A percentile compares a stretch with the other conserved stretches of the same genome.
Evolutionary conservation across 1,140 invertebrate species (phyloP).

Genomic region (Arion vulgaris): DNA sequence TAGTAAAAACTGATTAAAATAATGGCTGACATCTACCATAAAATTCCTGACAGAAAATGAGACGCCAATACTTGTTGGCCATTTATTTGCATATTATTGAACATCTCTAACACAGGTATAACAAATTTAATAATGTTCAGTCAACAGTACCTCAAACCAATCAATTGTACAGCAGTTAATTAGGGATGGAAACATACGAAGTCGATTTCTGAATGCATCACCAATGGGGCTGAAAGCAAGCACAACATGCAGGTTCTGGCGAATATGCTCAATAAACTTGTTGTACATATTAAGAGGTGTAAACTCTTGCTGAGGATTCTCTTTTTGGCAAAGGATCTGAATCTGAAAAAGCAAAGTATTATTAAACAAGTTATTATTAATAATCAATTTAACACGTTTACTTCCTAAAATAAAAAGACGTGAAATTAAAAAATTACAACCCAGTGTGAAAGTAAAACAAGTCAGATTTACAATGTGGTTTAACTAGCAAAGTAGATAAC

Average conservation of each 20-base stretch:
- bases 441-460: too few relatives aligned
- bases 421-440: too few relatives aligned
- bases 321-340: slow-evolving; percentile 65
- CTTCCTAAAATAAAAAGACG: background rate
- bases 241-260: slow-evolving; percentile 70
- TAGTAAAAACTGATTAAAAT: too few relatives aligned
- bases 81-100: too few relatives aligned
- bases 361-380: background rate
- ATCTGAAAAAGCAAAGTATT: slow-evolving; percentile 55
- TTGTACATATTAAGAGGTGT: slow-evolving; percentile 72
- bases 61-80: too few relatives aligned
- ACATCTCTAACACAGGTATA: background rate
- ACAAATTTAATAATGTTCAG: background rate
- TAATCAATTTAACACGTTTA: too few relatives aligned
- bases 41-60: too few relatives aligned
- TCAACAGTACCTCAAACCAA: slow-evolving; percentile 68
- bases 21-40: too few relatives aligned
- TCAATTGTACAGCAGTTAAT: slow-evolving; percentile 73
- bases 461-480: too few relatives aligned
- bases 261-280: slow-evolving; percentile 72
- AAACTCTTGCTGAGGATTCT: slow-evolving; percentile 67
- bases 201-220: slow-evolving; percentile 70
- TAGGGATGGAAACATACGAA: slow-evolving; percentile 72
- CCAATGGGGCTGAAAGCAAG: slow-evolving; percentile 73
- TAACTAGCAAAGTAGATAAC: too few relatives aligned